Percentiles rank a stretch among this genome's conserved stretches.
Evolutionary conservation across 1,140 invertebrate species (phyloP).

Genomic region (Anoplophora glabripennis): DNA sequence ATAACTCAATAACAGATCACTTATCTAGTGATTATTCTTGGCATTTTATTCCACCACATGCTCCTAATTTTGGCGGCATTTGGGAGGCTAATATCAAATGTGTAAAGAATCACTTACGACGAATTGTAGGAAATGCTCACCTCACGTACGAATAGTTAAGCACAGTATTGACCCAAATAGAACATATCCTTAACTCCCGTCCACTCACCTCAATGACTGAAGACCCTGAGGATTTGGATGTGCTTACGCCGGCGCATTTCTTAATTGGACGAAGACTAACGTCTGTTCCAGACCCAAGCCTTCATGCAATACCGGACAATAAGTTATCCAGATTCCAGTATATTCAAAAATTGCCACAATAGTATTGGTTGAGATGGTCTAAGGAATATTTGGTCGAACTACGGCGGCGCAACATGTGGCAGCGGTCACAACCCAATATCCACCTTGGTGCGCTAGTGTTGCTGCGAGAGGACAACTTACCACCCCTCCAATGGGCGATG

Average conservation of each 20-base stretch:
- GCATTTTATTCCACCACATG: constrained; percentile 35
- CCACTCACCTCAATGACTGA: constrained; percentile 38
- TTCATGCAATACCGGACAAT: constrained; percentile 6
- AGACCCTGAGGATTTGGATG: constrained; percentile 32
- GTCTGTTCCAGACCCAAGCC: constrained; percentile 25
- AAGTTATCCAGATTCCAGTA: constrained; percentile 30
- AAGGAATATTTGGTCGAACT: not conserved
- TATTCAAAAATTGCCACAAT: constrained; percentile 17
- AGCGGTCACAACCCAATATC: not conserved
- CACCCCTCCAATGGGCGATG: not conserved
- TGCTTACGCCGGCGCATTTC: constrained; percentile 45
- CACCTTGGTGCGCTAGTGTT: not conserved
- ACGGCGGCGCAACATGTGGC: constrained; percentile 1
- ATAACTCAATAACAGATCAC: not conserved
- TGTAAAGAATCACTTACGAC: constrained; percentile 38
- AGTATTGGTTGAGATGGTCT: constrained; percentile 7
- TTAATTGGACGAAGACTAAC: constrained; percentile 41
- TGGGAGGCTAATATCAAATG: constrained; percentile 38
- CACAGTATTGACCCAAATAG: constrained; percentile 32
- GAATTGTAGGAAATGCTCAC: constrained; percentile 31
- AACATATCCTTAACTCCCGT: constrained; percentile 41
- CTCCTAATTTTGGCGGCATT: constrained; percentile 34
- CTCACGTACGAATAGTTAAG: constrained; percentile 41
- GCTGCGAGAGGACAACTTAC: not conserved
- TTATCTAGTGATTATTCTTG: constrained; percentile 7